Conservation (phyloP, 2,113 vertebrate genomes). For the Equus quagga region DNA sequence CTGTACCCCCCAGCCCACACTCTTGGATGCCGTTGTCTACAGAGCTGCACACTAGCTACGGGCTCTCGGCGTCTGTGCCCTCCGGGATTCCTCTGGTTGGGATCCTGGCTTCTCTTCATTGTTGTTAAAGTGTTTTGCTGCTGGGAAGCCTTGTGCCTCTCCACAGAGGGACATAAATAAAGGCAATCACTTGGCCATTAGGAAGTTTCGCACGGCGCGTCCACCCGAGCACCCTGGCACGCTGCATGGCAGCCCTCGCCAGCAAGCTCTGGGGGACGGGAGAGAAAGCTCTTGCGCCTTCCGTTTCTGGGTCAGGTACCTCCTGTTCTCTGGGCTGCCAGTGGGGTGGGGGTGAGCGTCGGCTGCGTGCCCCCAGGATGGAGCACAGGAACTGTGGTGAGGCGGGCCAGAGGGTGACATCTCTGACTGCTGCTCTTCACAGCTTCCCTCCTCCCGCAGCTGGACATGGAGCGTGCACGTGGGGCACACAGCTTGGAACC, state of each 20-base stretch:
- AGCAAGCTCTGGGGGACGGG: accelerated
- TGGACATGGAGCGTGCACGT: accelerated
- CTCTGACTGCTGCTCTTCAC: accelerated
- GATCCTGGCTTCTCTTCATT: neutral
- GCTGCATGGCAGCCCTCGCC: neutral
- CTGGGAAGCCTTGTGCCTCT: slow-evolving; percentile 29
- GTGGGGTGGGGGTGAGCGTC: accelerated
- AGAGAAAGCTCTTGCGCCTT: neutral
- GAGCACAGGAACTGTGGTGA: accelerated
- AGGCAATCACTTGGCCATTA: neutral
- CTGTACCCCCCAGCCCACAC: neutral
- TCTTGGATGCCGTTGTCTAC: accelerated
- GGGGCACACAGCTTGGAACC: accelerated
- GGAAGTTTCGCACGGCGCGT: accelerated
- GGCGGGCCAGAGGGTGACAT: neutral
- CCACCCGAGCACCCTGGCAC: neutral
- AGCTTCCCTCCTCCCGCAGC: accelerated
- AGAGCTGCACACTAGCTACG: neutral
- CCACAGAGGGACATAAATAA: slow-evolving; percentile 6
- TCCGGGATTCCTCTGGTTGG: neutral
- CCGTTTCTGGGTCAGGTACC: neutral
- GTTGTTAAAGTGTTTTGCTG: slow-evolving; percentile 49
- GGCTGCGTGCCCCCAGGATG: accelerated
- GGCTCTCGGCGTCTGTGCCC: neutral
- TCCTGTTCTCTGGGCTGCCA: neutral